A percentile compares a stretch with the other conserved stretches of the same genome.
Evolutionary conservation across 2,113 vertebrate species (phyloP).

Genomic region (Sander lucioperca): DNA sequence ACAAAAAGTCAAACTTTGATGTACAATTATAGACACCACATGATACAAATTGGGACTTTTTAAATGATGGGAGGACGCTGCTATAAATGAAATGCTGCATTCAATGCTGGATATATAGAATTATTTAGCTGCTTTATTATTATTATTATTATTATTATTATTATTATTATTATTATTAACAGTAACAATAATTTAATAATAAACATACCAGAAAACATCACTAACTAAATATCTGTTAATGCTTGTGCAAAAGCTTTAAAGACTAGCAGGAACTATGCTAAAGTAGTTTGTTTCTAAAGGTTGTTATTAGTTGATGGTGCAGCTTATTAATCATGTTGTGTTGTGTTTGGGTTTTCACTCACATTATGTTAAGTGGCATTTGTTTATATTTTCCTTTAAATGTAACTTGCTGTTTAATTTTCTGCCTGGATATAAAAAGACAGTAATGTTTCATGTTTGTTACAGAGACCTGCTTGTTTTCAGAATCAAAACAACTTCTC

Average conservation of each 20-base stretch:
- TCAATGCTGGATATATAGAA: background rate
- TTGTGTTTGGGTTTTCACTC: background rate
- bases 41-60: background rate
- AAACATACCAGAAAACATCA: background rate
- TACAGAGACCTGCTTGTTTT: background rate
- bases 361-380: too few species aligned
- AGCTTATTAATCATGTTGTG: background rate
- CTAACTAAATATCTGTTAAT: background rate
- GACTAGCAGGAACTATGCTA: background rate
- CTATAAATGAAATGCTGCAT: background rate
- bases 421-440: background rate
- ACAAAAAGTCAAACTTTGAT: background rate
- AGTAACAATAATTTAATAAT: background rate
- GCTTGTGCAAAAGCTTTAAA: background rate
- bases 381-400: background rate
- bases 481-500: background rate
- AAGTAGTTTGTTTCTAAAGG: background rate
- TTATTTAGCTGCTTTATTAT: background rate
- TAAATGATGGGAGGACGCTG: background rate
- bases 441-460: background rate
- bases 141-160: too few species aligned
- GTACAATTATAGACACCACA: background rate
- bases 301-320: background rate
- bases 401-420: background rate
- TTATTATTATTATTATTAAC: background rate